Evolutionary conservation across 2,888 invertebrate genomes (phyloP).

Genomic region (Yponomeuta sedellus): DNA sequence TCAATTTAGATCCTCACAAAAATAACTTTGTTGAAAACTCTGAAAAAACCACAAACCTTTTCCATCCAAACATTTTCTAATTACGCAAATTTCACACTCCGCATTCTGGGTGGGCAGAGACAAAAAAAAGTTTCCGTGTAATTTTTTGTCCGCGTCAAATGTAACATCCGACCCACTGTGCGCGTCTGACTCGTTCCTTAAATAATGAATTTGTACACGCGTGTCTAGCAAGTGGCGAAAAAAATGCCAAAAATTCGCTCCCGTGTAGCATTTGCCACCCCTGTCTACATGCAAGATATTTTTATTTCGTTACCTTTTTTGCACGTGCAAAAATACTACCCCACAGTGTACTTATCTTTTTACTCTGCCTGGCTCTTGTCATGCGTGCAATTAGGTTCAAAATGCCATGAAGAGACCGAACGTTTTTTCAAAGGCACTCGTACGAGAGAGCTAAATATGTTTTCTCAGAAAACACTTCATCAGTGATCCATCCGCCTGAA

Average conservation of each 20-base stretch:
- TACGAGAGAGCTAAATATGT: background rate
- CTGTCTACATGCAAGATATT: slow-evolving; percentile 3
- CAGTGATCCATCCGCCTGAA: background rate
- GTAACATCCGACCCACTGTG: background rate
- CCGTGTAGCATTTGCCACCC: background rate
- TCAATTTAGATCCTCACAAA: background rate
- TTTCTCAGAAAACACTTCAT: background rate
- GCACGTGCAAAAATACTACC: slow-evolving; percentile 1
- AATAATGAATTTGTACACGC: slow-evolving; percentile 14
- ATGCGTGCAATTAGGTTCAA: background rate
- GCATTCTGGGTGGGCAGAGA: background rate
- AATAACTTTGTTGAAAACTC: background rate
- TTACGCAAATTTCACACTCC: slow-evolving; percentile 7
- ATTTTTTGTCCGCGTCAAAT: slow-evolving; percentile 6
- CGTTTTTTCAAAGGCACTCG: background rate
- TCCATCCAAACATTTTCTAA: background rate
- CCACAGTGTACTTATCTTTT: background rate
- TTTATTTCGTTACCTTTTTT: slow-evolving; percentile 2
- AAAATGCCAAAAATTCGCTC: slow-evolving; percentile 4
- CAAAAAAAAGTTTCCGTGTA: slow-evolving; percentile 4
- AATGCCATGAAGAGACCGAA: background rate
- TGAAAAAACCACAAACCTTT: background rate
- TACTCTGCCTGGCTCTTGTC: background rate
- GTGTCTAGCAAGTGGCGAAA: slow-evolving; percentile 7
- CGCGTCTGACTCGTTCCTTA: background rate